Conservation (phyloP, 30 jellyfish, hydroid and myxozoan species). For the Hydra vulgaris region DNA sequence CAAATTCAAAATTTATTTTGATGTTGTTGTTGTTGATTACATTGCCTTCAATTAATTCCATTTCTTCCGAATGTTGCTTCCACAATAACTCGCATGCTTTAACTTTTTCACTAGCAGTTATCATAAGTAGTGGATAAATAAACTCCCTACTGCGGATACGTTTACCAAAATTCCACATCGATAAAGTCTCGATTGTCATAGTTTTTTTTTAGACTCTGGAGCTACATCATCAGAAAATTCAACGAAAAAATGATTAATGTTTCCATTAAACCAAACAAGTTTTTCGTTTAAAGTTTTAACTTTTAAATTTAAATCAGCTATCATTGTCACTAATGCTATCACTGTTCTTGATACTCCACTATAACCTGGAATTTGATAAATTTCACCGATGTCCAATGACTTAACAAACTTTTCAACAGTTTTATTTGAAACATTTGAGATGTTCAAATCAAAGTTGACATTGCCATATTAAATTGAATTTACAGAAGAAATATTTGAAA, state of each 20-base stretch:
- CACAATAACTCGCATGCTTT: too few species aligned
- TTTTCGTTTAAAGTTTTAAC: conserved; percentile 6
- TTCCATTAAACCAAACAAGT: conserved; percentile 20
- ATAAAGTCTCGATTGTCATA: too few species aligned
- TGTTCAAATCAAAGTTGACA: neutral
- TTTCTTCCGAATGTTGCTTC: too few species aligned
- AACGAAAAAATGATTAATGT: conserved; percentile 13
- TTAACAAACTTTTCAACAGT: conserved; percentile 18
- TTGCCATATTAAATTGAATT: conserved; percentile 9
- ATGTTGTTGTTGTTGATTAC: conserved; percentile 3
- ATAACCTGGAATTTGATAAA: too few species aligned
- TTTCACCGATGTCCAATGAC: conserved; percentile 6
- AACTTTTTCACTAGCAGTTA: too few species aligned
- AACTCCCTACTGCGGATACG: too few species aligned
- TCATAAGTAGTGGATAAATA: too few species aligned
- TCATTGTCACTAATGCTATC: conserved; percentile 21
- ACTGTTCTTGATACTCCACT: conserved; percentile 12
- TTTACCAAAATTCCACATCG: too few species aligned
- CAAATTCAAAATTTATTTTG: conserved; percentile 5
- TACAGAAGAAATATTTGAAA: neutral
- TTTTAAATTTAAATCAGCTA: conserved; percentile 12
- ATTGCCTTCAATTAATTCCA: too few species aligned
- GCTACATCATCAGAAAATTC: conserved; percentile 26
- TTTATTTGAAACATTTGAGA: neutral
- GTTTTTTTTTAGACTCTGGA: conserved; percentile 16